Base-by-base conservation (phyloP, 2,113 vertebrate species). In the Pipa parva region DNA sequence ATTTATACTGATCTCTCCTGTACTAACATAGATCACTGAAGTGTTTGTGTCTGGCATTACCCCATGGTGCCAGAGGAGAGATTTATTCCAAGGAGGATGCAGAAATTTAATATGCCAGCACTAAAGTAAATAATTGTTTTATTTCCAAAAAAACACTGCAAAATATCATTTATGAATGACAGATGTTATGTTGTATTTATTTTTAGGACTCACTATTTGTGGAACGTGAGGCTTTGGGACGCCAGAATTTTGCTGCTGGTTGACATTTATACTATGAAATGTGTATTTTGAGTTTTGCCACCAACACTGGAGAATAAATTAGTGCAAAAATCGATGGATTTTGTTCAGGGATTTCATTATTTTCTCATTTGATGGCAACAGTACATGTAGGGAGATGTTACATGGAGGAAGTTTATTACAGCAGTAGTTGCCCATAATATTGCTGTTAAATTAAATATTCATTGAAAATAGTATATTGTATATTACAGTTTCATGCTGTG, bases 1-100 rank as follows among this genome's bases (percentile, higher is more conserved):
- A 79, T 81, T 77, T 78, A 75, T 83, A 76, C 52, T 75, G 79
- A 75, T 78, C 59, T 71, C 45, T 0, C 69, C 60, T 4, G 0
- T 1, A 0, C 36, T 77, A 78, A 74, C 57, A 50, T 71, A 76
- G 81, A 76, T 80, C 83, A 78, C 65, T 70, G 71, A 73, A 1
- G 0, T 2, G 9, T 29, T 75, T 65, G 1, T 76, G 79, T 76
- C 7, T 15, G 1, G 8, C 1, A 1, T 52, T 57, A 72, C 71
- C 75, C 71, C 0, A 0, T 39, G 75, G 72, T 64, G 74, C 59
- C 0, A 0, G 63, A 0, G 7, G 49, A 49, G 59, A 36, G 1
- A 0, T 57, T 77, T 55, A 54, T 28, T 48, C 67, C 65, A 29
- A 73, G 63, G 74, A 62, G 66, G 50, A 0, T 10, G 56, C 63